Evolutionary conservation across 2,888 invertebrate genomes (phyloP).

Genomic region (Mechanitis mazaeus): DNA sequence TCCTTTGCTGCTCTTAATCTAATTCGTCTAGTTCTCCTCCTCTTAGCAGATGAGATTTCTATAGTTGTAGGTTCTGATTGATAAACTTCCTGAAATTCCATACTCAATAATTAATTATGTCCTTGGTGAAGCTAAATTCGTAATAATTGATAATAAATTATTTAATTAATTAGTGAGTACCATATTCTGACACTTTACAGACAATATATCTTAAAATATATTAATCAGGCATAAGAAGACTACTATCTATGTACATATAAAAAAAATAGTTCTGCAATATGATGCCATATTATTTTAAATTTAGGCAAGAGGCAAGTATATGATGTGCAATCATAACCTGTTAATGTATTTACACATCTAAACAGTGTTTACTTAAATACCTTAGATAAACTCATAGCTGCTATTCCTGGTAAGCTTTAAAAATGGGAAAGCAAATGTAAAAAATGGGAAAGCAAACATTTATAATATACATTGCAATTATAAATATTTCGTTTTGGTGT

Average conservation of each 20-base stretch:
- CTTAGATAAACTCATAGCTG: constrained; percentile 54
- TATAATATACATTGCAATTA: no score
- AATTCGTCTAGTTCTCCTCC: constrained; percentile 49
- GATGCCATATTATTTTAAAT: background rate
- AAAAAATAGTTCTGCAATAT: no score
- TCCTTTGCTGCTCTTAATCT: constrained; percentile 39
- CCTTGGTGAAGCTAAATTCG: no score
- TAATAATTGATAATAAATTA: no score
- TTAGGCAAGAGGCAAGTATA: constrained; percentile 3
- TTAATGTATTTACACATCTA: constrained; percentile 40
- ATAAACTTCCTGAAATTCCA: background rate
- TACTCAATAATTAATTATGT: no score
- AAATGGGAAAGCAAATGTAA: constrained; percentile 26
- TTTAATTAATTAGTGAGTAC: no score
- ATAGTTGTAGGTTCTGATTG: constrained; percentile 13
- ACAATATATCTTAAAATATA: no score
- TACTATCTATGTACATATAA: no score
- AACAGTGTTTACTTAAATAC: constrained; percentile 41
- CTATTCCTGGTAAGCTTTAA: constrained; percentile 56
- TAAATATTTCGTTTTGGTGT: no score
- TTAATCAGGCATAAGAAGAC: no score
- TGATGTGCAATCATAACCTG: constrained; percentile 41
- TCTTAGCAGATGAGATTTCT: constrained; percentile 38
- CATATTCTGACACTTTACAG: no score
- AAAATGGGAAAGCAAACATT: constrained; percentile 16